Evolutionary conservation across 2,797 vertebrate genomes (phyloP), one percentile per base, ranked within the genome.

Genomic region (Melanotaenia maccullochi): DNA sequence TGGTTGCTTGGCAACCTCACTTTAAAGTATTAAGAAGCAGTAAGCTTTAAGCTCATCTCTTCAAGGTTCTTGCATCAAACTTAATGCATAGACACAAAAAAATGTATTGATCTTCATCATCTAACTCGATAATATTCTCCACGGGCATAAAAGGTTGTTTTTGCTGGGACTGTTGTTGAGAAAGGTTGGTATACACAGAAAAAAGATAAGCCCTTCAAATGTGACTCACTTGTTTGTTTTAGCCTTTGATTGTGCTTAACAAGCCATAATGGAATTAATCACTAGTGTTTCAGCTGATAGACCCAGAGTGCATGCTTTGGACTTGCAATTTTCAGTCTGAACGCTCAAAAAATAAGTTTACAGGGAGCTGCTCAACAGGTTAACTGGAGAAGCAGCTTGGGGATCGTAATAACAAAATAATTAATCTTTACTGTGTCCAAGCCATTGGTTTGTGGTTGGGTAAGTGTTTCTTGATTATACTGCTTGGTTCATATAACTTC

Each of bases 1-100:
- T 28, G 51, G 51, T 54, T 28, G 51, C 51, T 28, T 54, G 51
- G 51, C 22, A 54, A 54, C 51, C 51, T 28, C 51, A 54, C 51
- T 54, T 54, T 54, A 24, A 54, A 28, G 24, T 54, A 25, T 12
- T 14, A 54, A 25, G 12, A 1, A 52, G 22, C 51, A 52, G 9
- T 25, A 25, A 54, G 51, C 51, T 25, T 28, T 54, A 54, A 54
- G 51, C 51, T 54, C 24, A 28, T 28, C 13, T 11, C 51, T n/a
- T 5, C n/a, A 40, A 40, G 24, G 59, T 60, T 60, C 59, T 40
- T 11, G 22, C 36, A 14, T 60, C 36, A 60, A 40, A 40, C 1
- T 24, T 24, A 25, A 11, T 52, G 51, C 51, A 25, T 24, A 9
- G 47, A 28, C 51, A 54, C 18, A 54, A 25, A 54, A 54, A 54